Conservation (phyloP, 2,113 vertebrate species). For the Orthonyx spaldingii region DNA sequence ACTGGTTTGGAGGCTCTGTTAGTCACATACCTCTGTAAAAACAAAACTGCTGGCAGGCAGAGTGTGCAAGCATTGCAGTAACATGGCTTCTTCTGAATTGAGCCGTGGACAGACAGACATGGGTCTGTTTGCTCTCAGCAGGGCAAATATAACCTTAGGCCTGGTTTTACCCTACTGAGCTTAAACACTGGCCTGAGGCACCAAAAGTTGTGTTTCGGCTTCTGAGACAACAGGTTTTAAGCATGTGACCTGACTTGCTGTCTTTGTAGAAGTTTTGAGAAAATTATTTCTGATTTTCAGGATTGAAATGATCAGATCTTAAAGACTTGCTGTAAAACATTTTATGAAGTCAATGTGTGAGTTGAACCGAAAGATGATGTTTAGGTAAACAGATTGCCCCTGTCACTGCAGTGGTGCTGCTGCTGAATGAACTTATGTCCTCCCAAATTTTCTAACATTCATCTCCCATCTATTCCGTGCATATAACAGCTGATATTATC, state of each 20-base stretch:
- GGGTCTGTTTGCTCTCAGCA: background rate
- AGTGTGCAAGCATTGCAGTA: background rate
- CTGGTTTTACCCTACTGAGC: background rate
- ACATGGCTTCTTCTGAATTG: background rate
- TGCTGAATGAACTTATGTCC: background rate
- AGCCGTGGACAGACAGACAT: background rate
- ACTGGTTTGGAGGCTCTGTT: background rate
- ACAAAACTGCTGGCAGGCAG: background rate
- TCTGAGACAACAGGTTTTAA: background rate
- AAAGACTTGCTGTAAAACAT: background rate
- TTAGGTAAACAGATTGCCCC: background rate
- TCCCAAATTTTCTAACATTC: background rate
- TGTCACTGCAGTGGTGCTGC: background rate
- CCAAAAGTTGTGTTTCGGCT: background rate
- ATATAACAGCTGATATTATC: background rate
- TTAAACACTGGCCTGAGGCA: background rate
- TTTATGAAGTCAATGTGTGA: background rate
- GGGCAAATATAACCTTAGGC: background rate
- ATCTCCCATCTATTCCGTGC: background rate
- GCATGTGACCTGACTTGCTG: background rate
- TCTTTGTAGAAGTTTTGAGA: background rate
- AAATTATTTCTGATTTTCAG: background rate
- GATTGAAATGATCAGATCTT: background rate
- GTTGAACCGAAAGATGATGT: background rate
- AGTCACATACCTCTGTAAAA: background rate